These are phyloP conservation scores for Montipora sp. DNA, from an alignment of 64 coral and sea anemone genomes.

Conservation along the genomic window DNA sequence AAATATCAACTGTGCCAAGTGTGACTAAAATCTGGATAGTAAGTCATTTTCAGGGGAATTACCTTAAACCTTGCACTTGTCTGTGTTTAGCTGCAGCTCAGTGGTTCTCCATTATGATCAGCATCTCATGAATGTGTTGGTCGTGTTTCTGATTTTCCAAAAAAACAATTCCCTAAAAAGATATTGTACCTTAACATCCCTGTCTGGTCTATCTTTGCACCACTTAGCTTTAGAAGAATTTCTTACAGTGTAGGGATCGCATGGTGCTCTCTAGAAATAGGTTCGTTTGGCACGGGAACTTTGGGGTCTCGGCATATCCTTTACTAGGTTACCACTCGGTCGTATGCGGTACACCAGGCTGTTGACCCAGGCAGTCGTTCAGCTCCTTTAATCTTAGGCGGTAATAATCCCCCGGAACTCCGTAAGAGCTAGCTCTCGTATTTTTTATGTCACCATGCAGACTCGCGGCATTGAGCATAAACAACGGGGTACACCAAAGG, in stretches of 20 bases:
- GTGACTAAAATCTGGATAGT: neutral
- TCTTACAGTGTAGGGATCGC: conserved; percentile 46
- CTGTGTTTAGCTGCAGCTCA: conserved; percentile 61
- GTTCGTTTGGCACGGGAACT: conserved; percentile 13
- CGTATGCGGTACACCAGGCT: conserved; percentile 50
- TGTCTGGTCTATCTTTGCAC: conserved; percentile 63
- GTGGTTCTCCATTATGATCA: conserved; percentile 22
- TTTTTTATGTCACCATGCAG: conserved; percentile 44
- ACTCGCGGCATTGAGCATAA: conserved; percentile 26
- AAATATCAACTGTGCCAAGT: no score
- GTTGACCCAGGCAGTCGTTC: conserved; percentile 62
- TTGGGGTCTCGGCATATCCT: conserved; percentile 71
- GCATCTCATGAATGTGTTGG: conserved; percentile 14
- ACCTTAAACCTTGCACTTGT: conserved; percentile 62
- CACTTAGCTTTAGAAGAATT: conserved; percentile 61
- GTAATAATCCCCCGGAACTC: conserved; percentile 21
- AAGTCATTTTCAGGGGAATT: no score
- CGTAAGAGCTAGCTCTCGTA: conserved; percentile 9
- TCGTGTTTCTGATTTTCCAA: conserved; percentile 59
- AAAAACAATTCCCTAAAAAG: conserved; percentile 38
- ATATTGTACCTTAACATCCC: conserved; percentile 22
- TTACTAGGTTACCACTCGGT: conserved; percentile 28
- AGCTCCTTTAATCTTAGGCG: conserved; percentile 48
- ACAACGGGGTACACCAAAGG: conserved; percentile 44
- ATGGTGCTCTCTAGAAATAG: conserved; percentile 48